Evolutionary conservation across 2,888 invertebrate genomes (phyloP).

Genomic region (Eumacrocentrus americanus): DNA sequence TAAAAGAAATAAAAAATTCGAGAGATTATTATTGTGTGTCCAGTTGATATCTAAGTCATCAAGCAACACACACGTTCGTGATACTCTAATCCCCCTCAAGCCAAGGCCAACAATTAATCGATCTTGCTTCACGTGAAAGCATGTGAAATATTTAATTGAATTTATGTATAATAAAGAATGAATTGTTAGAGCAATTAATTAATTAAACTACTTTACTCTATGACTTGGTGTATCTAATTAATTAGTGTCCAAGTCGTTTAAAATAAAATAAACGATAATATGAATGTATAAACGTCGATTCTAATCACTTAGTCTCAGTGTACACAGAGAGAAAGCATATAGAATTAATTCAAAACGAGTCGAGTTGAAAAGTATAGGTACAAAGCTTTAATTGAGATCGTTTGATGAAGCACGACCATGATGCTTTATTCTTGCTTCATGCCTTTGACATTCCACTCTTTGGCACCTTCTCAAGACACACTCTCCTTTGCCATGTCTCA

Average conservation of each 20-base stretch:
- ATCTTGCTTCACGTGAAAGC: too few species aligned
- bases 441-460: background rate
- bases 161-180: too few species aligned
- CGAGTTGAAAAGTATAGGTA: background rate
- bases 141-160: too few species aligned
- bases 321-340: background rate
- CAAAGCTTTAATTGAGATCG: slow-evolving; percentile 9
- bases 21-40: too few species aligned
- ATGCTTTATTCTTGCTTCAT: background rate
- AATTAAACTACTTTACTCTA: too few species aligned
- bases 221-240: too few species aligned
- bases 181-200: too few species aligned
- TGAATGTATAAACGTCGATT: background rate
- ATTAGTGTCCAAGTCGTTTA: too few species aligned
- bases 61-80: too few species aligned
- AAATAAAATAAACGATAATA: background rate
- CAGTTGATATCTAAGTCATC: too few species aligned
- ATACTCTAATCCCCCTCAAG: too few species aligned
- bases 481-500: background rate
- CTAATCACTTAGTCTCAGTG: background rate
- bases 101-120: too few species aligned
- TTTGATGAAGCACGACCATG: slow-evolving; percentile 3
- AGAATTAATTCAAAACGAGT: background rate
- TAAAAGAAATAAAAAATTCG: background rate
- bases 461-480: background rate